Percentiles rank a stretch among this genome's conserved stretches.
These are phyloP conservation scores for Drosophila multiciliata DNA, from an alignment of 2,888 invertebrate species.

Conservation along the genomic window DNA sequence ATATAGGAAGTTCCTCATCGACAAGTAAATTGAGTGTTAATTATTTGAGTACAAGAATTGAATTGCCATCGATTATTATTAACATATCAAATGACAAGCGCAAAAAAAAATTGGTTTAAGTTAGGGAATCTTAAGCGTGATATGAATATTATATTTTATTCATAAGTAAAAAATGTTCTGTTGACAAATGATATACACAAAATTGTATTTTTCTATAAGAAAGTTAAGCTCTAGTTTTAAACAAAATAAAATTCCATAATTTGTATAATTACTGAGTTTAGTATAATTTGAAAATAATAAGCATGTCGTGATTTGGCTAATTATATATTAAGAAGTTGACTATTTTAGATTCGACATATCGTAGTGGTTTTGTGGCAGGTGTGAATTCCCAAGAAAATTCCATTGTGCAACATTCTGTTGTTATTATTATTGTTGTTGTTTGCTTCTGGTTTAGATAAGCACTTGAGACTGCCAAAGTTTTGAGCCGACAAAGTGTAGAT, in stretches of 20 bases:
- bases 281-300: neutral
- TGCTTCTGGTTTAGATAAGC: slow-evolving; percentile 52
- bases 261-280: neutral
- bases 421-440: neutral
- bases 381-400: slow-evolving; percentile 50
- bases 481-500: slow-evolving; percentile 12
- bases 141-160: neutral
- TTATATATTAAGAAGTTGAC: slow-evolving; percentile 1
- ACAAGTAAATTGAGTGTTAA: neutral
- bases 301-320: slow-evolving; percentile 1
- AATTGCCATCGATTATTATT: neutral
- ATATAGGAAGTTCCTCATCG: neutral
- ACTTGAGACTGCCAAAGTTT: slow-evolving; percentile 38
- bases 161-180: neutral
- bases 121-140: neutral
- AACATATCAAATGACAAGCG: neutral
- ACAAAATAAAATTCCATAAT: neutral
- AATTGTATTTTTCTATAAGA: too few relatives aligned
- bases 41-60: neutral
- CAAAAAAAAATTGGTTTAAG: neutral
- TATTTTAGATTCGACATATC: neutral
- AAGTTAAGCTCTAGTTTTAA: too few relatives aligned
- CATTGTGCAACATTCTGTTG: slow-evolving; percentile 50
- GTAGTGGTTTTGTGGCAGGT: slow-evolving; percentile 22
- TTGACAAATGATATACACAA: neutral